Base-by-base conservation (phyloP, 2,113 vertebrate genomes). In the Acanthisitta chloris region DNA sequence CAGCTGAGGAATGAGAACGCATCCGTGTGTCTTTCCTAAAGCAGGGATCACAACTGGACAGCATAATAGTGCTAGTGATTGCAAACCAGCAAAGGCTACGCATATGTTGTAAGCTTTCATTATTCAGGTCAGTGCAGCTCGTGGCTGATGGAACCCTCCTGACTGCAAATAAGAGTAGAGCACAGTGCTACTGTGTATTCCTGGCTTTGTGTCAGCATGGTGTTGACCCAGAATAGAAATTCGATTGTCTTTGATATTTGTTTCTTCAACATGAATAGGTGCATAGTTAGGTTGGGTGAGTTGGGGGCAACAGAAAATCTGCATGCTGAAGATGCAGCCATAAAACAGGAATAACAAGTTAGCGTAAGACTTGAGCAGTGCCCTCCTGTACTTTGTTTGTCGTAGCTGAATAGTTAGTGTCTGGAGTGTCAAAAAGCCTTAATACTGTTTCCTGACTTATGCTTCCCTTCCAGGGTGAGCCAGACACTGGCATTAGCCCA, bases 141-240 rank as follows among this genome's bases (percentile, higher is more conserved):
- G 0, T 90, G 69, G 91, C 10, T 86, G 83, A 86, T 89, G 65
- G 86, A 95, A 79, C 89, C 73, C 77, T 92, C 91, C 96, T 95
- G 95, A 96, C 96, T 96, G 88, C 94, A 94, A 97, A 94, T 95
- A 86, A 96, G 95, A 78, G 86, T 74, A 72, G 40, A 95, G 91
- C 89, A 95, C 88, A 95, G 95, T 64, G 91, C 86, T 79, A 18
- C 94, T 97, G 86, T 96, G 94, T 95, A 36, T 92, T 96, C 65
- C 54, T 71, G 77, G 86, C 64, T 81, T 86, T 86, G 69, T 83
- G 80, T 51, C 6, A 12, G 77, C 40, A 8, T 67, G 80, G 67
- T 64, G 79, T 92, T 81, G 76, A 90, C 82, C 71, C 46, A 88
- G 93, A 95, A 96, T 74, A 70, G 77, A 73, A 96, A 94, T 88